Percentiles rank a stretch among this genome's conserved stretches.
phyloP scores from a whole-genome alignment of 2,888 invertebrate species.

The Macropis europaea region DNA sequence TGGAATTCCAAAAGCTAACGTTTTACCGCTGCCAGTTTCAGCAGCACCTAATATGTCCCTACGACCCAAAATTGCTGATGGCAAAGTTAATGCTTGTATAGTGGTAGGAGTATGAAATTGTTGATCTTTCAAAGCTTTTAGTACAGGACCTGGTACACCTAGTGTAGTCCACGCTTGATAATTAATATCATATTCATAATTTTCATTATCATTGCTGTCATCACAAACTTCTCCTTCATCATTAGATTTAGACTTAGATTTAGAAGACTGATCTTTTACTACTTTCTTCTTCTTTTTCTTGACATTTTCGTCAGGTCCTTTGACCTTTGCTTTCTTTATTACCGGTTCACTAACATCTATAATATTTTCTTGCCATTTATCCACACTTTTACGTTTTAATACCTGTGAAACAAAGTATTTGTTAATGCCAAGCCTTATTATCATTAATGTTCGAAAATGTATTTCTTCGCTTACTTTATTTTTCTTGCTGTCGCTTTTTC shows the following conservation, averaged over 20 bases:
- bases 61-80: conserved; percentile 91
- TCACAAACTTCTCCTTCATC: conserved; percentile 1
- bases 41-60: conserved; percentile 98
- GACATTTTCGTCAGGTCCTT: background rate
- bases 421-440: background rate
- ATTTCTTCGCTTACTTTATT: conserved; percentile 16
- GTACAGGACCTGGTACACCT: conserved; percentile 85
- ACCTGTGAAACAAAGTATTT: conserved; percentile 21
- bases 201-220: conserved; percentile 13
- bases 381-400: conserved; percentile 27
- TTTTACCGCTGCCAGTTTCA: conserved; percentile 99
- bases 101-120: conserved; percentile 92
- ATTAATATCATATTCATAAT: conserved; percentile 71
- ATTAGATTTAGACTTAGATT: conserved; percentile 2
- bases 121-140: conserved; percentile 88
- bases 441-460: background rate
- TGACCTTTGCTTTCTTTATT: conserved; percentile 43
- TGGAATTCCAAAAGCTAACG: conserved; percentile 98
- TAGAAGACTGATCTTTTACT: background rate
- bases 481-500: conserved; percentile 3
- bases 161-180: conserved; percentile 85
- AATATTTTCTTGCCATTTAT: conserved; percentile 15
- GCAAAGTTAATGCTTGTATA: conserved; percentile 91
- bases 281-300: conserved; percentile 1
- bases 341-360: conserved; percentile 5